Conservation (phyloP, 2,888 invertebrate species). For the Acrobasis suavella region DNA sequence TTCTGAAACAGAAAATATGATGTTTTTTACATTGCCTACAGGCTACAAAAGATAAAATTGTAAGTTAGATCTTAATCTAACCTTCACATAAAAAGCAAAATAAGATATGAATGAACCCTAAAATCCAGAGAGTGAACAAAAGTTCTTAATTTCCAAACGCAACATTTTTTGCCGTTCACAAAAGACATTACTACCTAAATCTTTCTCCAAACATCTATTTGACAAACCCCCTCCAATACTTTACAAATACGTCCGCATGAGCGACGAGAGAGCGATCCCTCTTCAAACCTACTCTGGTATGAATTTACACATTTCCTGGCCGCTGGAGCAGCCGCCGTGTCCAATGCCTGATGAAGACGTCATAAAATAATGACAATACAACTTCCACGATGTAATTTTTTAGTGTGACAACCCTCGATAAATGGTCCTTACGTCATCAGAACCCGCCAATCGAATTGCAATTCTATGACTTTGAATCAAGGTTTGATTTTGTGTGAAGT, state of each 20-base stretch:
- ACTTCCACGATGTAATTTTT: slow-evolving; percentile 58
- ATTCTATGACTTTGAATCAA: slow-evolving; percentile 25
- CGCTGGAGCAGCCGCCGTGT: slow-evolving; percentile 49
- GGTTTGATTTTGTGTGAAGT: slow-evolving; percentile 23
- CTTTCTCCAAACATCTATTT: slow-evolving; percentile 9
- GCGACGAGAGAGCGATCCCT: slow-evolving; percentile 36
- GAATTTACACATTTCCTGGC: slow-evolving; percentile 50
- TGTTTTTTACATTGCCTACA: too few relatives aligned
- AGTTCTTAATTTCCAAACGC: too few relatives aligned
- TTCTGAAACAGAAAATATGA: too few relatives aligned
- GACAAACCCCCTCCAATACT: slow-evolving; percentile 8
- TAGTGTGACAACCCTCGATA: slow-evolving; percentile 52
- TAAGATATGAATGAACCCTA: too few relatives aligned
- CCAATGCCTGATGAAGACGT: slow-evolving; percentile 65
- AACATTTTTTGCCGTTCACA: too few relatives aligned
- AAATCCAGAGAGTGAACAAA: too few relatives aligned
- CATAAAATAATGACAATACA: slow-evolving; percentile 74
- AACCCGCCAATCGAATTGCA: slow-evolving; percentile 10
- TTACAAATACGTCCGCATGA: slow-evolving; percentile 14
- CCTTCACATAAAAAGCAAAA: too few relatives aligned
- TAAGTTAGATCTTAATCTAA: too few relatives aligned
- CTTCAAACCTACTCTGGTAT: slow-evolving; percentile 47
- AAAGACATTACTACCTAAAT: background rate
- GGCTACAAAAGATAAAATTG: too few relatives aligned
- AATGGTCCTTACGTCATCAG: slow-evolving; percentile 29